Percentiles rank a stretch among this genome's conserved stretches.
These are phyloP conservation scores for Arion vulgaris DNA, from an alignment of 1,140 invertebrate genomes.

Conservation along the genomic window DNA sequence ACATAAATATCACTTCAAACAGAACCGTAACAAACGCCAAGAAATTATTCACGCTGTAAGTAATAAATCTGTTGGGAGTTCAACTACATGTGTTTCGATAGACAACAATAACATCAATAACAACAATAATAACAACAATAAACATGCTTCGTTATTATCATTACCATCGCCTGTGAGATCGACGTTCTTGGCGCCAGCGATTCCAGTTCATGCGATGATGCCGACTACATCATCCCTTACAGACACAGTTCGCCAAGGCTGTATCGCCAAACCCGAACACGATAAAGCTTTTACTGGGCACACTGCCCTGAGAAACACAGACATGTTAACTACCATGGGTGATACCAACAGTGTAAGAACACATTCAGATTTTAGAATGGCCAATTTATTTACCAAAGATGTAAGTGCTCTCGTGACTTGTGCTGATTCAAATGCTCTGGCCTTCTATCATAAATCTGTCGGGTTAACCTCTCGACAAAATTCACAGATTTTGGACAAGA, in stretches of 20 bases:
- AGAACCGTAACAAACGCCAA: background rate
- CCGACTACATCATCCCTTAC: background rate
- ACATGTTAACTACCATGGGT: background rate
- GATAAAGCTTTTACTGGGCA: background rate
- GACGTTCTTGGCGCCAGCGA: background rate
- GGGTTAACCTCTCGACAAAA: conserved; percentile 10
- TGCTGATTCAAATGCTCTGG: background rate
- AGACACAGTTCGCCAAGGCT: background rate
- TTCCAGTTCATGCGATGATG: conserved; percentile 10
- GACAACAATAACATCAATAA: background rate
- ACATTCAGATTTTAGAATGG: background rate
- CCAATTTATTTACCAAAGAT: conserved; percentile 14
- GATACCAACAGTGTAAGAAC: background rate
- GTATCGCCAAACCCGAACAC: background rate
- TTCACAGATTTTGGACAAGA: background rate
- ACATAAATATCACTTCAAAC: conserved; percentile 10
- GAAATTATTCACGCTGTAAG: background rate
- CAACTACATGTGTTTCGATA: background rate
- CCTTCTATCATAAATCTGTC: conserved; percentile 23
- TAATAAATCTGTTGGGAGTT: background rate
- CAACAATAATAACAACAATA: background rate
- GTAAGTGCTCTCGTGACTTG: background rate
- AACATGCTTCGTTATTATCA: background rate
- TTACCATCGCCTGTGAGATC: background rate
- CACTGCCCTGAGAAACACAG: background rate